phyloP scores from a whole-genome alignment of 2,888 invertebrate species.

The Agonum fuliginosum region DNA sequence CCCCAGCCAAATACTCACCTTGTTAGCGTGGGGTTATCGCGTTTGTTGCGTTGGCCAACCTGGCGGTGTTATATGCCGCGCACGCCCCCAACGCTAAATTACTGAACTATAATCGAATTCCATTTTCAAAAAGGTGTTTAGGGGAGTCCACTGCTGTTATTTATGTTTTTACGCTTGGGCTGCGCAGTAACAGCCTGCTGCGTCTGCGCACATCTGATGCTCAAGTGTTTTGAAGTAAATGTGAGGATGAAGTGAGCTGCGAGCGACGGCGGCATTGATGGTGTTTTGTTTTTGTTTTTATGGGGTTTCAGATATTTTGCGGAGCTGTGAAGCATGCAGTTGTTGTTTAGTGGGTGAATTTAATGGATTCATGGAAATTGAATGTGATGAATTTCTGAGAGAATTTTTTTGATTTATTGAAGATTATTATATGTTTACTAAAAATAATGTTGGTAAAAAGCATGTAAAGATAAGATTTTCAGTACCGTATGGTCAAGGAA shows the following conservation, averaged over 20 bases:
- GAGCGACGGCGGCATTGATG: not conserved
- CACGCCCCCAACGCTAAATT: constrained; percentile 69
- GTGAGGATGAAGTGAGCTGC: not conserved
- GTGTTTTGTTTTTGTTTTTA: not conserved
- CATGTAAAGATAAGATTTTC: no score
- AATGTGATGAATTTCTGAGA: not conserved
- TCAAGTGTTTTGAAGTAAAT: not conserved
- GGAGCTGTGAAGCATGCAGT: not conserved
- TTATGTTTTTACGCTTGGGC: constrained; percentile 62
- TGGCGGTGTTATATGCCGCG: constrained; percentile 67
- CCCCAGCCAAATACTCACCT: constrained; percentile 62
- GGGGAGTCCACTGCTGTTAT: constrained; percentile 68
- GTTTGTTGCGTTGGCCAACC: constrained; percentile 60
- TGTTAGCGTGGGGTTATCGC: constrained; percentile 61
- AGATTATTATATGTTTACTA: no score
- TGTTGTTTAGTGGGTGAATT: not conserved
- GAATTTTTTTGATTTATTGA: not conserved
- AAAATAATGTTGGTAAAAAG: no score
- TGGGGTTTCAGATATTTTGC: not conserved
- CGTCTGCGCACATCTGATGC: not conserved
- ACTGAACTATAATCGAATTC: constrained; percentile 70
- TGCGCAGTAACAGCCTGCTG: not conserved
- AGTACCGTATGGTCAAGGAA: no score
- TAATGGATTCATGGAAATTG: not conserved
- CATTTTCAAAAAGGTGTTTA: constrained; percentile 70